A percentile compares a stretch with the other conserved stretches of the same genome.
phyloP scores from a whole-genome alignment of 2,888 invertebrate genomes.

The Megastigmus dorsalis region DNA sequence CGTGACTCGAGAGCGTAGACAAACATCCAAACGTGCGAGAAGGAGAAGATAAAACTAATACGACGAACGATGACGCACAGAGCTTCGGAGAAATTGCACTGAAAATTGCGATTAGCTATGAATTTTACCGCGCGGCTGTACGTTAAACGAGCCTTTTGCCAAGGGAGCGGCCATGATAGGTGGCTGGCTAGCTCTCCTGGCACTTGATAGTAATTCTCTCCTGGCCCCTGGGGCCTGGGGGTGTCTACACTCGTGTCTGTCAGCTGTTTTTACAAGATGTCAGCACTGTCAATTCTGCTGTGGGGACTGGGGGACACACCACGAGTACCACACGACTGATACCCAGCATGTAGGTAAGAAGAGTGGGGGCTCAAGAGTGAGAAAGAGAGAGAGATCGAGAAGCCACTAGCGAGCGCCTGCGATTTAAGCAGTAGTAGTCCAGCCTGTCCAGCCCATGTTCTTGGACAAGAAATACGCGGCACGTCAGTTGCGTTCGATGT shows the following conservation, averaged over 20 bases:
- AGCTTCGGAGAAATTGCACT: background rate
- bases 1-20: background rate
- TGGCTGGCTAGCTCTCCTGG: constrained; percentile 47
- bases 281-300: constrained; percentile 40
- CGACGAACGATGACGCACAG: background rate
- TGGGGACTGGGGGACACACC: too few relatives aligned
- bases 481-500: too few relatives aligned
- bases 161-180: constrained; percentile 68
- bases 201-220: too few relatives aligned
- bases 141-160: constrained; percentile 58
- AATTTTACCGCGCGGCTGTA: constrained; percentile 47
- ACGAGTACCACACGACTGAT: too few relatives aligned
- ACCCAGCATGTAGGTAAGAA: too few relatives aligned
- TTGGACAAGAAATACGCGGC: too few relatives aligned
- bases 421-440: too few relatives aligned
- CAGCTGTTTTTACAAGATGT: constrained; percentile 45
- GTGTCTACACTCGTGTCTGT: constrained; percentile 37
- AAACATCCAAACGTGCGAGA: background rate
- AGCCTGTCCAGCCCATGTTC: too few relatives aligned
- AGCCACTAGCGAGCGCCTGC: too few relatives aligned
- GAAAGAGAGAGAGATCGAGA: too few relatives aligned
- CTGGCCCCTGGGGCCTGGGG: too few relatives aligned
- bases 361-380: too few relatives aligned
- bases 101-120: background rate
- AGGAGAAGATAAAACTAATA: background rate